These are phyloP conservation scores for Pitta sordida DNA, from an alignment of 2,113 vertebrate species.

Conservation along the genomic window DNA sequence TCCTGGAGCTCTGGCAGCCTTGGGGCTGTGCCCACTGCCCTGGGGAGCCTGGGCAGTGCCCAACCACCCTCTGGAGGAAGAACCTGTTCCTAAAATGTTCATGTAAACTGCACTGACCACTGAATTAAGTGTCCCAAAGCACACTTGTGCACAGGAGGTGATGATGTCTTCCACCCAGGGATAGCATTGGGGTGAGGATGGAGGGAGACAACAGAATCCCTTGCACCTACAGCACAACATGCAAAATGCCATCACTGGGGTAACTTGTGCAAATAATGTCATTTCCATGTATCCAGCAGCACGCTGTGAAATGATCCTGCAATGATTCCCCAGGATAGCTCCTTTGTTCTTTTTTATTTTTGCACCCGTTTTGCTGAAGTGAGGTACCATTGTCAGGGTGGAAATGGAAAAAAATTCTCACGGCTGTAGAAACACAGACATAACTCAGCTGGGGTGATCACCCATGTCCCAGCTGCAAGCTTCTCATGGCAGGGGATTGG, in stretches of 20 bases:
- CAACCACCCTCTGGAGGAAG: not conserved
- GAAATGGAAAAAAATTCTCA: not conserved
- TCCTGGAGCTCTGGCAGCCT: not conserved
- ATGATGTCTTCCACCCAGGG: not conserved
- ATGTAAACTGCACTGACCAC: not conserved
- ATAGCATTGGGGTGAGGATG: not conserved
- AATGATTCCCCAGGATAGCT: not conserved
- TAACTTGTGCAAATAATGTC: not conserved
- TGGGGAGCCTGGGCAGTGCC: not conserved
- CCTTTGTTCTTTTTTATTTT: not conserved
- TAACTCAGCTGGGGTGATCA: not conserved
- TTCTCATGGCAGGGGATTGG: not conserved
- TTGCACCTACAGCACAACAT: not conserved
- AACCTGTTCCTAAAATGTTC: not conserved
- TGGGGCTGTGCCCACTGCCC: accelerated
- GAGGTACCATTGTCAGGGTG: not conserved
- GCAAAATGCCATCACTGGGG: not conserved
- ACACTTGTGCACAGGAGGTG: accelerated
- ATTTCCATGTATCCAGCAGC: not conserved
- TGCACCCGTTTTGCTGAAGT: not conserved
- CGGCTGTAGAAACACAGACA: not conserved
- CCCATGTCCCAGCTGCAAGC: not conserved
- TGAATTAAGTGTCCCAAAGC: not conserved
- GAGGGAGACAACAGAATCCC: not conserved
- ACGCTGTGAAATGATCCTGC: not conserved